Evolutionary conservation across 2,888 invertebrate species (phyloP).

Genomic region (Eristalis pertinax): DNA sequence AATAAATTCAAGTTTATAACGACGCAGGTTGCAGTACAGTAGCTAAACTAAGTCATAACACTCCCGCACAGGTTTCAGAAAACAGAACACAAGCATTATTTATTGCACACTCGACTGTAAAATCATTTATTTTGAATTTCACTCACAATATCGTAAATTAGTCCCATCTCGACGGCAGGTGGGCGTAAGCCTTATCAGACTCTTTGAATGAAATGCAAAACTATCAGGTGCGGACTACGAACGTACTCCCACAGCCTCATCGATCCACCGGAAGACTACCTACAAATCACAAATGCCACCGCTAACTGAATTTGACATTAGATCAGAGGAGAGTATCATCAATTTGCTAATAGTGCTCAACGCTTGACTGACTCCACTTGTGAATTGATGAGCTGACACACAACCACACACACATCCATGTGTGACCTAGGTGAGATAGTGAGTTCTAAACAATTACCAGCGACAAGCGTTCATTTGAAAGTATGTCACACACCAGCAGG

Average conservation of each 20-base stretch:
- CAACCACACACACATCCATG: background rate
- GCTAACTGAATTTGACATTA: constrained; percentile 50
- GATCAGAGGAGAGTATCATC: constrained; percentile 56
- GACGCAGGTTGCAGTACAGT: no score
- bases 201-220: background rate
- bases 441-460: background rate
- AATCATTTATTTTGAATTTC: background rate
- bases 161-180: constrained; percentile 31
- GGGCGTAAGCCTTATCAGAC: background rate
- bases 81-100: no score
- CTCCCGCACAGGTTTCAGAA: no score
- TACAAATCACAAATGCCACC: constrained; percentile 8
- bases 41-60: no score
- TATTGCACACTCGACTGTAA: no score
- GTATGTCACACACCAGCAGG: constrained; percentile 46
- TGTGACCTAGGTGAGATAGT: constrained; percentile 54
- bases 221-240: background rate
- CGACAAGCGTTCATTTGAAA: background rate
- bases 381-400: constrained; percentile 38
- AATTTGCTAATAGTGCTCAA: constrained; percentile 57
- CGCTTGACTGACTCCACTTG: constrained; percentile 52
- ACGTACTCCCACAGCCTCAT: constrained; percentile 28
- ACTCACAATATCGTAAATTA: constrained; percentile 62
- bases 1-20: no score
- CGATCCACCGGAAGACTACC: constrained; percentile 50